Evolutionary conservation across 2,113 vertebrate species (phyloP).

Genomic region (Aldabrachelys gigantea): DNA sequence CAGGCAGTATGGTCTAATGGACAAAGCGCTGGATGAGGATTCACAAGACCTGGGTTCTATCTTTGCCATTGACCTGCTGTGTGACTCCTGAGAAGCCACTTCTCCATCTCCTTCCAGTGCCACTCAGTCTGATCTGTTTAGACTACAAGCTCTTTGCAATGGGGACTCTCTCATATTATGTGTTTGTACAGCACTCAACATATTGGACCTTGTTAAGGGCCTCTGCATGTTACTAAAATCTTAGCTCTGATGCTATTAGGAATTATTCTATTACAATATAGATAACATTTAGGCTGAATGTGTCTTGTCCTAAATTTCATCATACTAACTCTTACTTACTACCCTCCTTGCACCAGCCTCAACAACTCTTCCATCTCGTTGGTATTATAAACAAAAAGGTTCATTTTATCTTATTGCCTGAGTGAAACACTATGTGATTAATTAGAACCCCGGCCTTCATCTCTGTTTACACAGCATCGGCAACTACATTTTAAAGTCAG

Average conservation of each 20-base stretch:
- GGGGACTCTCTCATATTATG: not conserved
- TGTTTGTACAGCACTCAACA: not conserved
- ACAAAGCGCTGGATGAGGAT: not conserved
- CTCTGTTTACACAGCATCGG: not conserved
- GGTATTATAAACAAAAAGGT: not conserved
- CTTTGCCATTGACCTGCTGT: not conserved
- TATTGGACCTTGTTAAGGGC: not conserved
- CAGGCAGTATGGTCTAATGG: rapidly evolving
- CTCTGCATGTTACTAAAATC: not conserved
- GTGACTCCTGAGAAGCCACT: not conserved
- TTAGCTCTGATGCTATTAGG: not conserved
- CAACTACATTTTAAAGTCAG: not conserved
- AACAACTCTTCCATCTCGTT: not conserved
- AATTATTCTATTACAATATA: not conserved
- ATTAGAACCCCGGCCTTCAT: not conserved
- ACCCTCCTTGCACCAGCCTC: not conserved
- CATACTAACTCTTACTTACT: not conserved
- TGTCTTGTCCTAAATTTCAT: not conserved
- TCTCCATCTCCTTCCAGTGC: not conserved
- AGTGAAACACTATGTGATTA: not conserved
- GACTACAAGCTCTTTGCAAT: not conserved
- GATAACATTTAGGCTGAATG: not conserved
- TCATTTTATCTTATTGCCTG: not conserved
- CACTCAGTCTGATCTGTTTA: not conserved
- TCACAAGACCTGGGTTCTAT: not conserved